Conservation (phyloP, 2,797 vertebrate species). For the Apogon talboti region DNA sequence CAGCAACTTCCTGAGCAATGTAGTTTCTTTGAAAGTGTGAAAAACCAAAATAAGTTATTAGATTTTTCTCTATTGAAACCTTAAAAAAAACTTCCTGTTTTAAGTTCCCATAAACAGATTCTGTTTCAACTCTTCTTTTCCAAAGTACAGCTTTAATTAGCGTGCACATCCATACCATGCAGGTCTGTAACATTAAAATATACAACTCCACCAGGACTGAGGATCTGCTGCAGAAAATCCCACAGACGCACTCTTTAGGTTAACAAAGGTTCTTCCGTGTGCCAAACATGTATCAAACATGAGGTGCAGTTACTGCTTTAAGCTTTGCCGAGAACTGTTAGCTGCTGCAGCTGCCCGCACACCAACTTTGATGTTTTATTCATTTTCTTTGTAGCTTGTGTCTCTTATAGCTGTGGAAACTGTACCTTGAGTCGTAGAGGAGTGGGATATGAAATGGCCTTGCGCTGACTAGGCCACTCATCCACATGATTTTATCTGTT, state of each 20-base stretch:
- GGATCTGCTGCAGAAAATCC: constrained; percentile 35
- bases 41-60: constrained; percentile 10
- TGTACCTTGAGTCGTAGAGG: constrained; percentile 4
- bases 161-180: constrained; percentile 8
- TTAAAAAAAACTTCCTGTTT: too few relatives aligned
- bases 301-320: constrained; percentile 33
- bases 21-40: constrained; percentile 42
- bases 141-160: constrained; percentile 25
- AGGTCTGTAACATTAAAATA: constrained; percentile 33
- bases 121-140: neutral
- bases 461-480: too few relatives aligned
- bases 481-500: too few relatives aligned
- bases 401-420: constrained; percentile 42
- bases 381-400: constrained; percentile 55
- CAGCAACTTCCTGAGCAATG: constrained; percentile 41
- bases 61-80: constrained; percentile 3
- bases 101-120: too few relatives aligned
- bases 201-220: constrained; percentile 13
- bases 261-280: constrained; percentile 37
- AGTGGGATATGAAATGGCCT: neutral
- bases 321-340: constrained; percentile 43
- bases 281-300: constrained; percentile 72
- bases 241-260: constrained; percentile 27
- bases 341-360: constrained; percentile 39
- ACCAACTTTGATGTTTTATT: constrained; percentile 69